Evolutionary conservation across 2,888 invertebrate species (phyloP).

Genomic region (Netelia inedita): DNA sequence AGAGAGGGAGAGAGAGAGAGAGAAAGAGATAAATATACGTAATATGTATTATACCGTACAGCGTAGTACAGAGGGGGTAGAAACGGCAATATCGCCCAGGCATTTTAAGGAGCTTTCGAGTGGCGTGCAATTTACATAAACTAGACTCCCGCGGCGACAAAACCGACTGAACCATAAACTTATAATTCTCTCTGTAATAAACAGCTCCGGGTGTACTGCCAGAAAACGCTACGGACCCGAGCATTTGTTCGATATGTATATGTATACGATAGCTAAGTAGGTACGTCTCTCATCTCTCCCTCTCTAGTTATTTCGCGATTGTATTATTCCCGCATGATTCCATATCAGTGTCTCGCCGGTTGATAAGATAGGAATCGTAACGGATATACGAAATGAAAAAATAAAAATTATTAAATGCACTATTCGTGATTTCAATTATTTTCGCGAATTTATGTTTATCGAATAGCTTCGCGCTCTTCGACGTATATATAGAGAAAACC

Average conservation of each 20-base stretch:
- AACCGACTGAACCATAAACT: slow-evolving; percentile 69
- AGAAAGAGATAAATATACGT: too few species aligned
- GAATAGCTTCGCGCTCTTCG: neutral
- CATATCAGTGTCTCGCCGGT: slow-evolving; percentile 11
- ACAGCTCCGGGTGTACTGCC: slow-evolving; percentile 66
- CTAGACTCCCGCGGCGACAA: slow-evolving; percentile 69
- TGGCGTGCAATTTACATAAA: slow-evolving; percentile 69
- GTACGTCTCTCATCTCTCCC: neutral
- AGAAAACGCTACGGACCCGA: slow-evolving; percentile 46
- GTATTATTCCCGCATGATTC: slow-evolving; percentile 45
- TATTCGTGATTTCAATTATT: neutral
- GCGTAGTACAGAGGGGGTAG: slow-evolving; percentile 26
- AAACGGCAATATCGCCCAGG: slow-evolving; percentile 62
- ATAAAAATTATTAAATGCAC: neutral
- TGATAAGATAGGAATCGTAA: neutral
- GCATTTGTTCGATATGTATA: slow-evolving; percentile 20
- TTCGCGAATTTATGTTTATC: neutral
- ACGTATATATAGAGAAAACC: neutral
- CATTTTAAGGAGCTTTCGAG: slow-evolving; percentile 70
- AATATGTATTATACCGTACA: slow-evolving; percentile 11
- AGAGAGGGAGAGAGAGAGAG: too few species aligned
- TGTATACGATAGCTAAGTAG: neutral
- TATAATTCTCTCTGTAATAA: slow-evolving; percentile 69
- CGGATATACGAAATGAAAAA: neutral
- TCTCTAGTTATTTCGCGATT: slow-evolving; percentile 7